Evolutionary conservation across 2,797 vertebrate species (phyloP), one percentile per base, ranked within the genome.

Genomic region (Dipus sagitta): DNA sequence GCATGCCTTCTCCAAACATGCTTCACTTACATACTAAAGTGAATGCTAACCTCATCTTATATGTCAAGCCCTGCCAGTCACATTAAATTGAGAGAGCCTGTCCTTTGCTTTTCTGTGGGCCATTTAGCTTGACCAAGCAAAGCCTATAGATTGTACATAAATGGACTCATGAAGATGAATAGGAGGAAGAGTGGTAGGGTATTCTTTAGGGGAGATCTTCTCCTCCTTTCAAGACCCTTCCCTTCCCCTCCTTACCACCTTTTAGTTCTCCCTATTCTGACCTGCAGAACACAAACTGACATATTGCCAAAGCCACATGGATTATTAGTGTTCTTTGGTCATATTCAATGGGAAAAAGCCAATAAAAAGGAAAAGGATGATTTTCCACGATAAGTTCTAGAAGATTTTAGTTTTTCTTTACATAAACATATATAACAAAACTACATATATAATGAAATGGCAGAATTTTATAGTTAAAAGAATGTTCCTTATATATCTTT

Each of bases 341-440:
- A 28, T 3, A 12, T 20, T 54, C 30, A n/a, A 54, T 26, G 5
- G 30, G 14, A 6, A 54, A 20, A 24, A 81, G 20, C 54, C 84
- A 91, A 54, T 11, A 18, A 17, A 23, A 68, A 11, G n/a, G 11
- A 15, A 60, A 65, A 75, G 47, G 26, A 23, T 94, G 26, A 2
- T 68, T 93, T 82, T 78, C 70, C 38, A 32, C 38, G 6, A 13
- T 52, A 78, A 93, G 32, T 42, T 76, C 74, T 80, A 90, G 64
- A 86, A 81, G 67, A 84, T 64, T 74, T 65, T 81, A 88, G 65
- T 77, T 23, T 65, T 92, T 94, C 67, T 90, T 83, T 86, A 58
- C 54, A 58, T 58, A 58, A 14, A 58, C 54, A 58, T 58, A 58
- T 58, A 83, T 1, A 62, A 38, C 11, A 58, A 52, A 65, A 70